phyloP scores from a whole-genome alignment of 2,113 vertebrate genomes.

The Cottus gobio region DNA sequence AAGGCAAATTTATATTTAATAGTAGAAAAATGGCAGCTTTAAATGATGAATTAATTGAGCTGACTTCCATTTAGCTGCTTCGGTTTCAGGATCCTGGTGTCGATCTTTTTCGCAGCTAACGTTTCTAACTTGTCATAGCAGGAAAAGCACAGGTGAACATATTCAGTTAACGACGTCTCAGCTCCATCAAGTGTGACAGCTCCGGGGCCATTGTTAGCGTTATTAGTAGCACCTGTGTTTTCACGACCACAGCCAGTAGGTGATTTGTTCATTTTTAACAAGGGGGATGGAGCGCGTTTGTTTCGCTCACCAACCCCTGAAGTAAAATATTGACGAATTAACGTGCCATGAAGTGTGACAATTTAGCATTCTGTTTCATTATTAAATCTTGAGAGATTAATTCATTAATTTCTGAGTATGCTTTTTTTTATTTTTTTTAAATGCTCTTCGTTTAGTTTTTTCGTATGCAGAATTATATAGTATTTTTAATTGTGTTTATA shows the following conservation, averaged over 20 bases:
- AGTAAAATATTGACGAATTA: constrained; percentile 15
- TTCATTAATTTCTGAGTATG: background rate
- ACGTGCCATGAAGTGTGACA: background rate
- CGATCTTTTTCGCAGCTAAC: background rate
- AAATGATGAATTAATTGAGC: background rate
- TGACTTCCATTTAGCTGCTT: background rate
- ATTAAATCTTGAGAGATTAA: constrained; percentile 7
- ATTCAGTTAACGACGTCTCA: constrained; percentile 10
- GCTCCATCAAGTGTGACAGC: background rate
- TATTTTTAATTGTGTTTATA: background rate
- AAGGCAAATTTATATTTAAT: background rate
- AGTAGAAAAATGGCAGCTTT: background rate
- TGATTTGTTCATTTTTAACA: background rate
- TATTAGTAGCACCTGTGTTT: background rate
- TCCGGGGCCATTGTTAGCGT: background rate
- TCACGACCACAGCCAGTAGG: background rate
- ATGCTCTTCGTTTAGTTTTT: background rate
- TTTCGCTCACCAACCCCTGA: background rate
- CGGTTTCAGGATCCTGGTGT: background rate
- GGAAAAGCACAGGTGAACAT: constrained; percentile 1
- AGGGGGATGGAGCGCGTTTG: background rate
- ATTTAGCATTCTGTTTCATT: constrained; percentile 14
- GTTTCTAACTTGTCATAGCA: background rate
- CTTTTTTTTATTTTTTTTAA: background rate
- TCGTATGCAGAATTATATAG: background rate